Percentiles rank a stretch among this genome's conserved stretches.
phyloP scores from a whole-genome alignment of 92 coral and sea anemone species.

The Porites cylindrica region DNA sequence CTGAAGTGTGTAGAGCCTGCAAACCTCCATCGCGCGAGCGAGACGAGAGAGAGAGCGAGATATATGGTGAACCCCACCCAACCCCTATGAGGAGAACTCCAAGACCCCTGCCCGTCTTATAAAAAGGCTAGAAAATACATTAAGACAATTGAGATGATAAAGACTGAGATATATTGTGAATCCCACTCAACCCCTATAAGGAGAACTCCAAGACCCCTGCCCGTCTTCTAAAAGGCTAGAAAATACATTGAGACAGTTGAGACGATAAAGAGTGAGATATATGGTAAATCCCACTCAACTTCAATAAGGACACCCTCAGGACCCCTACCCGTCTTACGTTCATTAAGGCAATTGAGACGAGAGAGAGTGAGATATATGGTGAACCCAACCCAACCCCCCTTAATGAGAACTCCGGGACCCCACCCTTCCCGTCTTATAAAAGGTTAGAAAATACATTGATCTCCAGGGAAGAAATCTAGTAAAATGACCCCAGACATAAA shows the following conservation, averaged over 20 bases:
- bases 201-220: neutral
- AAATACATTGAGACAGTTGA: neutral
- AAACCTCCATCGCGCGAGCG: slow-evolving; percentile 29
- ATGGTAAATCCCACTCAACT: neutral
- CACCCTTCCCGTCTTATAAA: neutral
- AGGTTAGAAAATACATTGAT: neutral
- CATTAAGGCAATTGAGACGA: neutral
- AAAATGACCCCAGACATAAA: neutral
- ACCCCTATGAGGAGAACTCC: slow-evolving; percentile 19
- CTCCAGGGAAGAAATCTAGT: neutral
- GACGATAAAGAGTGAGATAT: neutral
- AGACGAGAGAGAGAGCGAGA: slow-evolving; percentile 40
- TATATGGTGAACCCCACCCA: slow-evolving; percentile 12
- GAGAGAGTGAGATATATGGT: neutral
- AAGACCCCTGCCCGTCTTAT: slow-evolving; percentile 2
- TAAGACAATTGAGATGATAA: neutral
- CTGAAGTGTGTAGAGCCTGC: slow-evolving; percentile 43
- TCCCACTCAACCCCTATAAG: slow-evolving; percentile 11
- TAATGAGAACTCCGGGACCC: slow-evolving; percentile 12
- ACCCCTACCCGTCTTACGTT: neutral
- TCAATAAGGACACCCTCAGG: neutral
- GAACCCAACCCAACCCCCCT: slow-evolving; percentile 20
- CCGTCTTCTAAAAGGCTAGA: neutral
- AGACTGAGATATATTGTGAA: slow-evolving; percentile 6
- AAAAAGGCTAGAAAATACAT: neutral